Percentiles rank a stretch among this genome's conserved stretches.
These are phyloP conservation scores for Anas platyrhynchos DNA, from an alignment of 2,113 vertebrate species.

Conservation along the genomic window DNA sequence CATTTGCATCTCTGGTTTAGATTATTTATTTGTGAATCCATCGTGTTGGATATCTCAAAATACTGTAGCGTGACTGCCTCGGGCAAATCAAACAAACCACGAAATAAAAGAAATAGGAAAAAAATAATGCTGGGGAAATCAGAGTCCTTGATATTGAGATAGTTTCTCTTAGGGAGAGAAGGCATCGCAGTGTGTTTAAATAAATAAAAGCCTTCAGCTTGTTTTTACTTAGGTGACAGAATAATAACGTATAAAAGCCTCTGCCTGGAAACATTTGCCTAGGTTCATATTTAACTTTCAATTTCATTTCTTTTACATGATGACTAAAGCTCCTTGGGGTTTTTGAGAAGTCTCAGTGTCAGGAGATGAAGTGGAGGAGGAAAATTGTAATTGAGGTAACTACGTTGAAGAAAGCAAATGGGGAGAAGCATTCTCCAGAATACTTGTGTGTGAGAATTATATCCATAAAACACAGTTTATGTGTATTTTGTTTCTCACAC, in stretches of 20 bases:
- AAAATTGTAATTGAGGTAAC: neutral
- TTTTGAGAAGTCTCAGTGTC: neutral
- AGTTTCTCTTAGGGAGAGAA: neutral
- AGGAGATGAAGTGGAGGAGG: neutral
- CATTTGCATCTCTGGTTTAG: neutral
- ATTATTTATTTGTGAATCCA: neutral
- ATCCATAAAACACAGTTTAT: neutral
- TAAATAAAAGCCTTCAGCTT: neutral
- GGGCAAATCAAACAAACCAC: neutral
- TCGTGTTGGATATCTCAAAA: neutral
- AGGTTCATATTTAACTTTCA: constrained; percentile 8
- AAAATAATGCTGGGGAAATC: neutral
- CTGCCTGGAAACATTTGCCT: neutral
- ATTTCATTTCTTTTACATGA: neutral
- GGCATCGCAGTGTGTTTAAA: neutral
- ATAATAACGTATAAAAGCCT: neutral
- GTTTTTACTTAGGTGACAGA: neutral
- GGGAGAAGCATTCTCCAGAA: neutral
- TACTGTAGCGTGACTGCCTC: neutral
- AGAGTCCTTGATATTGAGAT: neutral
- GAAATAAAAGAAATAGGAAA: neutral
- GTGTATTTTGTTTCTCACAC: neutral
- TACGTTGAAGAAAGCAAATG: neutral
- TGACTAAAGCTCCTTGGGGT: neutral
- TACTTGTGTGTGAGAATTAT: neutral